Base-by-base conservation (phyloP, 2,888 invertebrate species). In the Opisthograptis luteolata region DNA sequence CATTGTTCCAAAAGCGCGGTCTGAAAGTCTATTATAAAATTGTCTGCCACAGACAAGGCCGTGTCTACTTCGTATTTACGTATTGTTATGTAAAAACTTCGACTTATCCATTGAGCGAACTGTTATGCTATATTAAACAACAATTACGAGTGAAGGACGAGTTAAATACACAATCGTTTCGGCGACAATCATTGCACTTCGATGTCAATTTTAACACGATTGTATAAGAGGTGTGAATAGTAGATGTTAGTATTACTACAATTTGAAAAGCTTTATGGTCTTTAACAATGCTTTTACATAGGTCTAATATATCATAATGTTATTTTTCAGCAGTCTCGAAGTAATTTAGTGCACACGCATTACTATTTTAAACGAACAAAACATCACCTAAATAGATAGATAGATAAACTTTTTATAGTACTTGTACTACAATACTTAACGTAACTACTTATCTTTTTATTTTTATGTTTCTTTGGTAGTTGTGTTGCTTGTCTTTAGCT, bases 1-100 rank as follows among this genome's bases (percentile, higher is more conserved):
- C 14, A 9, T 8, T 19, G 22, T 12, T 43, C 44, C 2, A n/a
- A 30, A 24, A 7, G 14, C 19, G 4, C 36, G 10, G 37, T n/a
- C 14, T 9, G 17, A 37, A 20, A 68, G 69, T 68, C 67, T 64
- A 75, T 78, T 76, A 78, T 76, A 76, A 76, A 78, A 83, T 74
- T 70, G 72, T 63, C 64, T 64, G 62, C 60, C 57, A 68, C 66
- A 57, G 64, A 72, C 68, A 61, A 80, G 78, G 74, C 73, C 62
- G 53, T 43, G 46, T 25, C 43, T 55, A 60, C 67, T 61, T 57
- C 60, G 56, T 64, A 60, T 62, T 28, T 36, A 36, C 41, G 44
- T 48, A 47, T 40, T 47, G 12, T 53, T 48, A 54, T 44, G 40
- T 54, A 54, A 48, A 54, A 54, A 52, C 27, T 37, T 32, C 15